Base-by-base conservation (phyloP, 2,113 vertebrate species). In the Pitta sordida region DNA sequence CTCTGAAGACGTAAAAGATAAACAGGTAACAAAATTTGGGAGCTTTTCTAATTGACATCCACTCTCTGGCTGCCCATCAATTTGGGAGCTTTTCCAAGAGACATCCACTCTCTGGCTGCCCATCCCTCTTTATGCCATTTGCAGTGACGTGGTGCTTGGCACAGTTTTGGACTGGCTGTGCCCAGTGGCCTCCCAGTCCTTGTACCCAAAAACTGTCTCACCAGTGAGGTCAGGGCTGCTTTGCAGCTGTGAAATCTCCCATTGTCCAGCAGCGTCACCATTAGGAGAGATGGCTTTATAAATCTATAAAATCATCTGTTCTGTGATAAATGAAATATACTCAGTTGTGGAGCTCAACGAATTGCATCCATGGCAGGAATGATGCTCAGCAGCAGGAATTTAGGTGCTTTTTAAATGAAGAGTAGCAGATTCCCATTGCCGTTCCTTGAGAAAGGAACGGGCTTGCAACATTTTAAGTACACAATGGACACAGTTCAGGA, bases 401-500 rank as follows among this genome's bases (percentile, higher is more conserved):
- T 7, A 83, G 41, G 53, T 69, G 15, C 84, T 68, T 36, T 21
- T 23, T 93, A 67, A 8, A 39, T 39, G 67, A 39, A 34, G n/a
- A 63, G 27, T 0, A 55, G 71, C 63, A 91, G 75, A 67, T 69
- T 56, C 36, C 27, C 26, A 1, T 62, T 22, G 11, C 68, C 22
- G 75, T 88, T 86, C 75, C 11, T n/a, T 37, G 44, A 91, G 86
- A 75, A 96, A 93, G 53, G 55, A 91, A 78, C 32, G 63, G 71
- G 39, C 86, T 76, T 89, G 91, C 88, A 91, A 21, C 46, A 9
- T 89, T 82, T 88, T 78, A 73, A 83, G 73, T 67, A 62, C 71
- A 92, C 85, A 90, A 94, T 95, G 93, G 94, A 90, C 76, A 49
- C 79, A 68, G 86, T 86, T 96, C 91, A 97, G 86, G 93, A 97